phyloP scores from a whole-genome alignment of 1,140 invertebrate species.

The Neuroterus valhalla region DNA sequence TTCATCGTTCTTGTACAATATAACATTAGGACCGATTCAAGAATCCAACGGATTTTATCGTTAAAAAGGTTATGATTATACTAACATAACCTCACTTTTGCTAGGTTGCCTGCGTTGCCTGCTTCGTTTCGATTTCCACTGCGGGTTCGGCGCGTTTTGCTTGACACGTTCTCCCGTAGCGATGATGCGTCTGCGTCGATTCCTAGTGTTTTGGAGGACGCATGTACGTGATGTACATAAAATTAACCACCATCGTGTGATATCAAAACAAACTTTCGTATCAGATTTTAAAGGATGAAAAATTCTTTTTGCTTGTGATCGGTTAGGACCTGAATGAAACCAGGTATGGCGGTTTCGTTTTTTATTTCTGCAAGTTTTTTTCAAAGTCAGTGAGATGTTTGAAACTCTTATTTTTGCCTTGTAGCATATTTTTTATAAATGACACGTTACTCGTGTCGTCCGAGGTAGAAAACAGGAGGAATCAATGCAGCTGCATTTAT shows the following conservation, averaged over 20 bases:
- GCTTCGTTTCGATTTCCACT: background rate
- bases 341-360: background rate
- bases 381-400: background rate
- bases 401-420: background rate
- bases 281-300: background rate
- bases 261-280: slow-evolving; percentile 10
- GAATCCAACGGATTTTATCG: background rate
- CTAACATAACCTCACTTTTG: slow-evolving; percentile 8
- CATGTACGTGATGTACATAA: background rate
- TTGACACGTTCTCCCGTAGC: slow-evolving; percentile 11
- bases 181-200: slow-evolving; percentile 12
- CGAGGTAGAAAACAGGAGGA: background rate
- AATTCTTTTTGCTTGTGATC: background rate
- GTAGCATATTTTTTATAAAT: background rate
- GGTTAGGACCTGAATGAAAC: background rate
- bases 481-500: background rate
- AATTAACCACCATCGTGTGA: background rate
- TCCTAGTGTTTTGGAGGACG: background rate
- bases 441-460: slow-evolving; percentile 4
- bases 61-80: background rate
- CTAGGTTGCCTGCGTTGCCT: background rate
- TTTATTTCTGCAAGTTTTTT: background rate
- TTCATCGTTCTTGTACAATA: background rate
- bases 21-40: background rate
- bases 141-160: background rate